Percentiles rank a stretch among this genome's conserved stretches.
These are phyloP conservation scores for Hemiprocne comata DNA, from an alignment of 2,113 vertebrate species.

Conservation along the genomic window DNA sequence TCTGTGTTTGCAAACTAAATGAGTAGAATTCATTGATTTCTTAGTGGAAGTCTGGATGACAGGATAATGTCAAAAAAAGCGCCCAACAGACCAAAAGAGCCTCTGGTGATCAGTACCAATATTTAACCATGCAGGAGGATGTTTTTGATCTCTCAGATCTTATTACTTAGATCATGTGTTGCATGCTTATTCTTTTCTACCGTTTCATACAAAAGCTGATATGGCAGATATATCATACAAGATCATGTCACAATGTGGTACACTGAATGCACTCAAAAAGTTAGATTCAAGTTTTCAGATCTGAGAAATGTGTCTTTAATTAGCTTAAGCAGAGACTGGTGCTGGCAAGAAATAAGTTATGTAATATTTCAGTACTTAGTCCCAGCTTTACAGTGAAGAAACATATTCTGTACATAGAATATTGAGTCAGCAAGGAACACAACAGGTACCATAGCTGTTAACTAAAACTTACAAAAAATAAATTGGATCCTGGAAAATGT, in stretches of 20 bases:
- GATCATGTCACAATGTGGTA: background rate
- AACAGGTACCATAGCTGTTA: background rate
- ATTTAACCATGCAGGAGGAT: background rate
- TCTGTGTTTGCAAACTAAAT: background rate
- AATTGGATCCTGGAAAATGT: background rate
- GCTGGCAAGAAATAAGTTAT: background rate
- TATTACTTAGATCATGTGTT: background rate
- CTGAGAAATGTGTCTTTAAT: background rate
- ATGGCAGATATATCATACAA: background rate
- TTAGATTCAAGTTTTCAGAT: background rate
- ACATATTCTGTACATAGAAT: background rate
- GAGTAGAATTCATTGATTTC: background rate
- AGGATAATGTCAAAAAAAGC: background rate
- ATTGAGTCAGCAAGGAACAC: background rate
- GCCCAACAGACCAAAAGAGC: background rate
- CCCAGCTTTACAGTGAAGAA: background rate
- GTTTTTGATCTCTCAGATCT: background rate
- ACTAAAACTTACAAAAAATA: slow-evolving; percentile 16
- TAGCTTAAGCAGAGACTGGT: background rate
- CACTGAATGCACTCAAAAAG: background rate
- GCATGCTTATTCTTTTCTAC: background rate
- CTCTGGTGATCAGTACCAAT: background rate
- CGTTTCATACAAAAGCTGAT: background rate
- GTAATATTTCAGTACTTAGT: background rate
- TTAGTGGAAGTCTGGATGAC: background rate